Percentiles rank a stretch among this genome's conserved stretches.
Evolutionary conservation across 1,140 invertebrate species (phyloP).

Genomic region (Araneus ventricosus): DNA sequence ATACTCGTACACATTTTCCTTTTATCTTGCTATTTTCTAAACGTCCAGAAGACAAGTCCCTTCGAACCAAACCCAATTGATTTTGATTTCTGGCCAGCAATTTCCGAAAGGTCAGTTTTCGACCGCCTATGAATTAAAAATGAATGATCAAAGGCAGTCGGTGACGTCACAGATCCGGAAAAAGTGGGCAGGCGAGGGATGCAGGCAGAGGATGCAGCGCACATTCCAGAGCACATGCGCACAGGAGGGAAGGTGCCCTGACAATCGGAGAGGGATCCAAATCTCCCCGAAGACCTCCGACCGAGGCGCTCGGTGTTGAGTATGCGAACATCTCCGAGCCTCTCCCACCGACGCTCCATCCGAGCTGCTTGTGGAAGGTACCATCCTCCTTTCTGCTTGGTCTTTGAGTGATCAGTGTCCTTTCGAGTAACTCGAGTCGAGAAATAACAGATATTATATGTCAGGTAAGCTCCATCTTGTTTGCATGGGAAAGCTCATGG

Average conservation of each 20-base stretch:
- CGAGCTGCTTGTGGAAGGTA: not conserved
- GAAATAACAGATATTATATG: not conserved
- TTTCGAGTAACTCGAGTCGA: not conserved
- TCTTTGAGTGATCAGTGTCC: not conserved
- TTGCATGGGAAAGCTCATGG: no score
- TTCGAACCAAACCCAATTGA: no score
- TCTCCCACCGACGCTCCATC: not conserved
- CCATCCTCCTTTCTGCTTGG: slow-evolving; percentile 52
- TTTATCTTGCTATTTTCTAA: no score
- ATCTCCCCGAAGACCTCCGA: slow-evolving; percentile 26
- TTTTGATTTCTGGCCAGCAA: no score
- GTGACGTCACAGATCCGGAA: slow-evolving; percentile 56
- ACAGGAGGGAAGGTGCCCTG: slow-evolving; percentile 49
- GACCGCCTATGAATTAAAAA: slow-evolving; percentile 56
- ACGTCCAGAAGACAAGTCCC: no score
- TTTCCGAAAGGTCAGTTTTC: not conserved
- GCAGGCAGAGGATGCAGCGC: slow-evolving; percentile 50
- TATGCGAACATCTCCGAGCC: not conserved
- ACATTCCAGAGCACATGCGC: slow-evolving; percentile 59
- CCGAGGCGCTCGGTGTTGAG: not conserved
- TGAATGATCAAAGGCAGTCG: slow-evolving; percentile 30
- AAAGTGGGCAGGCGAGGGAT: not conserved
- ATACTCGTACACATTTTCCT: no score
- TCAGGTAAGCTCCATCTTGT: not conserved
- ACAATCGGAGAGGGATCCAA: slow-evolving; percentile 23